A percentile compares a stretch with the other conserved stretches of the same genome.
Conservation (phyloP, 2,888 invertebrate genomes). For the Caenorhabditis zanzibari region DNA sequence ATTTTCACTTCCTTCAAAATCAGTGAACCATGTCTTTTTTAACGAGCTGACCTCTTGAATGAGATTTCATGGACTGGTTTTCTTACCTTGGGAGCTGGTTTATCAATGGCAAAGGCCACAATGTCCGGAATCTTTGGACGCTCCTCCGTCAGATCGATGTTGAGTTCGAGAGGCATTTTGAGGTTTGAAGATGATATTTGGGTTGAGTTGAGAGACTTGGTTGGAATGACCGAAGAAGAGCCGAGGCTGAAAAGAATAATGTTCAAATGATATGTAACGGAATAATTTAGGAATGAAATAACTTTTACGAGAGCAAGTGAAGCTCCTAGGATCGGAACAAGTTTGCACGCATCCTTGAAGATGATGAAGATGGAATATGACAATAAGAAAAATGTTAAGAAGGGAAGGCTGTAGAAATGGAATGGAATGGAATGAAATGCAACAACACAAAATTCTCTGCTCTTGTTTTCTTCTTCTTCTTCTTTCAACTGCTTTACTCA, state of each 20-base stretch:
- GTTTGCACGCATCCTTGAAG: background rate
- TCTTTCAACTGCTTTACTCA: conserved; percentile 38
- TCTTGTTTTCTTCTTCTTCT: conserved; percentile 17
- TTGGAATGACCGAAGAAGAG: conserved; percentile 59
- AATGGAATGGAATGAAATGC: conserved; percentile 22
- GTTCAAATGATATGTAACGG: background rate
- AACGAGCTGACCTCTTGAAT: background rate
- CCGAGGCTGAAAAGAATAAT: conserved; percentile 65
- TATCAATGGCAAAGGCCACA: conserved; percentile 45
- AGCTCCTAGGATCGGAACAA: background rate
- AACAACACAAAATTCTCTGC: conserved; percentile 33
- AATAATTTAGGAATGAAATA: background rate
- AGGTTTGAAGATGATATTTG: background rate
- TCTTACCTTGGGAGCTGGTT: conserved; percentile 42
- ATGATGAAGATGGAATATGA: conserved; percentile 7
- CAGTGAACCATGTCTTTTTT: background rate
- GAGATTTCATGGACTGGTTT: too few relatives aligned
- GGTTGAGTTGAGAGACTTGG: conserved; percentile 17
- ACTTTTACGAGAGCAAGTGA: background rate
- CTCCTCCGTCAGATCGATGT: conserved; percentile 63
- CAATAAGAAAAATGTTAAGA: conserved; percentile 5
- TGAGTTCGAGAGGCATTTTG: conserved; percentile 54
- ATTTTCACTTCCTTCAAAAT: background rate
- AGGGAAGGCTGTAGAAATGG: conserved; percentile 1
- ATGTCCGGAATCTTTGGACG: conserved; percentile 63